Percentiles rank a stretch among this genome's conserved stretches.
These are phyloP conservation scores for Halcyon smyrnensis DNA, from an alignment of 2,797 vertebrate genomes.

Conservation along the genomic window DNA sequence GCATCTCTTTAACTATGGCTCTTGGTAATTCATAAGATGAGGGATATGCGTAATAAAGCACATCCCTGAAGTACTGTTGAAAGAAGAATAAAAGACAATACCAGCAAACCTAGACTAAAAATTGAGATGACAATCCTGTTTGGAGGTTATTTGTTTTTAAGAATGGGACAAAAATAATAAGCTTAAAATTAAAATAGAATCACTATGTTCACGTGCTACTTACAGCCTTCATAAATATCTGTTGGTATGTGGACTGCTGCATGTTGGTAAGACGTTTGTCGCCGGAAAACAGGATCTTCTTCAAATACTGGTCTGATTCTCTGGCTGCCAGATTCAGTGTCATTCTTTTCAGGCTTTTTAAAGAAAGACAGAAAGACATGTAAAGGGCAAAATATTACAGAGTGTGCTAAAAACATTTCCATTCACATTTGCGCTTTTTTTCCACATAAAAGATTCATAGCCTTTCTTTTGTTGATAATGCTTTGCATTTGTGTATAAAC, in stretches of 20 bases:
- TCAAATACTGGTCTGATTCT: conserved; percentile 92
- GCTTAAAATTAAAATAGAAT: not conserved
- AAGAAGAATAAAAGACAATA: not conserved
- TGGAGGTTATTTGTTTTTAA: not conserved
- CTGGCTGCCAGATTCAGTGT: conserved; percentile 88
- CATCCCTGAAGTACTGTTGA: not conserved
- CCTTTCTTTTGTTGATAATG: not conserved
- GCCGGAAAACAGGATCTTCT: conserved; percentile 88
- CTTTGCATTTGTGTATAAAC: not conserved
- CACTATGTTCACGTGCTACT: conserved; percentile 75
- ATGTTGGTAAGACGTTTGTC: conserved; percentile 91
- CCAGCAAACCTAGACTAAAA: not conserved
- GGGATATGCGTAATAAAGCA: not conserved
- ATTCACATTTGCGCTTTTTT: not conserved
- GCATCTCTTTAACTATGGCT: not conserved
- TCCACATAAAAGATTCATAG: not conserved
- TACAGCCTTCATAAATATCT: conserved; percentile 98
- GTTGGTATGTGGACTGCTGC: conserved; percentile 98
- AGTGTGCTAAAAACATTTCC: not conserved
- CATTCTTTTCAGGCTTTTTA: conserved; percentile 89
- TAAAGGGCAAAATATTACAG: conserved; percentile 52
- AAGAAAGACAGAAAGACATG: conserved; percentile 39
- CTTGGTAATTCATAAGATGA: not conserved
- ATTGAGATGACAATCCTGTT: not conserved
- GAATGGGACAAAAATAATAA: not conserved